Evolutionary conservation across 2,888 invertebrate genomes (phyloP).

Genomic region (Eucriotettix oculatus): DNA sequence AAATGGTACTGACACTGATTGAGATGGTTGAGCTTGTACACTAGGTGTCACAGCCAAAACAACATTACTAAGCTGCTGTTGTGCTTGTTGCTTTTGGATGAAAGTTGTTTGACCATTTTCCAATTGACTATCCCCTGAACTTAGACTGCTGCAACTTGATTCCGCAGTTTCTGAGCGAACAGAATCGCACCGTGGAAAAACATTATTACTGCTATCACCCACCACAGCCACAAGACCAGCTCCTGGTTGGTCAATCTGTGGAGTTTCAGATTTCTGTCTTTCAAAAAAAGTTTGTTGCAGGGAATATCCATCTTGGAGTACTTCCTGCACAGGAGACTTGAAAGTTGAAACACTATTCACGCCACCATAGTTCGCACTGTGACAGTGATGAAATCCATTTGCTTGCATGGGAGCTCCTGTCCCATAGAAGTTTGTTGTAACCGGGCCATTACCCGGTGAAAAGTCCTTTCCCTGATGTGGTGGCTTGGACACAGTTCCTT

Average conservation of each 20-base stretch:
- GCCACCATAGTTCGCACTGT: slow-evolving; percentile 7
- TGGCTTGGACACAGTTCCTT: slow-evolving; percentile 5
- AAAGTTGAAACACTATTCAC: slow-evolving; percentile 4
- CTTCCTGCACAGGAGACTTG: slow-evolving; percentile 4
- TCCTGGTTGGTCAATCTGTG: slow-evolving; percentile 5
- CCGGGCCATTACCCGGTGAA: slow-evolving; percentile 7
- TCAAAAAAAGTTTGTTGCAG: slow-evolving; percentile 4
- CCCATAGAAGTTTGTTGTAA: slow-evolving; percentile 9
- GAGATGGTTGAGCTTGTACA: slow-evolving; percentile 17
- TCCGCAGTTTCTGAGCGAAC: slow-evolving; percentile 40
- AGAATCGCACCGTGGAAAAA: slow-evolving; percentile 33
- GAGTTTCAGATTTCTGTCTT: slow-evolving; percentile 6
- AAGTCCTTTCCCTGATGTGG: slow-evolving; percentile 9
- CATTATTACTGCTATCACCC: slow-evolving; percentile 5
- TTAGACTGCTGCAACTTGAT: slow-evolving; percentile 28
- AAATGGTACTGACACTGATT: slow-evolving; percentile 40
- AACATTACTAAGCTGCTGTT: slow-evolving; percentile 12
- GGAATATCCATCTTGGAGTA: slow-evolving; percentile 8
- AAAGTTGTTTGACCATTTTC: slow-evolving; percentile 23
- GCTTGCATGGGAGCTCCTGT: slow-evolving; percentile 4
- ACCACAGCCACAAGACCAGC: slow-evolving; percentile 10
- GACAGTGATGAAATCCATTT: slow-evolving; percentile 10
- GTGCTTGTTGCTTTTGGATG: slow-evolving; percentile 13
- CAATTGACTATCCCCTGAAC: slow-evolving; percentile 15
- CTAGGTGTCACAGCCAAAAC: slow-evolving; percentile 11